Percentiles rank a stretch among this genome's conserved stretches.
Evolutionary conservation across 2,797 vertebrate genomes (phyloP).

Genomic region (Phoebastria nigripes): DNA sequence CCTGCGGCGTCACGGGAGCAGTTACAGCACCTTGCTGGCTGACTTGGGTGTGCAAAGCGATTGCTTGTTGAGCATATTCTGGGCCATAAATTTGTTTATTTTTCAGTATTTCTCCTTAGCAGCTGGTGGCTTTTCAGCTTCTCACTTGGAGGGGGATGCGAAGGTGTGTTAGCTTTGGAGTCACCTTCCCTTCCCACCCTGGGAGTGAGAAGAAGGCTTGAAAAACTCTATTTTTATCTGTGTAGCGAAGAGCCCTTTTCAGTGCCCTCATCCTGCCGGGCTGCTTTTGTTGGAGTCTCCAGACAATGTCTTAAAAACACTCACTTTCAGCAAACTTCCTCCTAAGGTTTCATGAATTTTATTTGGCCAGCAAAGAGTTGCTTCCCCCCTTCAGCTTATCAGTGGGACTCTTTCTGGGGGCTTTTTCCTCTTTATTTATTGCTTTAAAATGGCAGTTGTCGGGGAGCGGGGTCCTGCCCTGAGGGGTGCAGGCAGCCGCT

Average conservation of each 20-base stretch:
- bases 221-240: conserved; percentile 15
- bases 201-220: not conserved
- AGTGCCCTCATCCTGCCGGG: not conserved
- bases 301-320: not conserved
- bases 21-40: not conserved
- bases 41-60: accelerated
- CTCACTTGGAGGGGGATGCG: not conserved
- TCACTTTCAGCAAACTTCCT: conserved; percentile 6
- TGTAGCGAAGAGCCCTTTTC: not conserved
- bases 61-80: accelerated
- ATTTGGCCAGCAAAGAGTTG: not conserved
- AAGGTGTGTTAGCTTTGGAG: not conserved
- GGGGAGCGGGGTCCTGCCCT: not conserved
- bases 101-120: not conserved
- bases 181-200: not conserved
- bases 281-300: conserved; percentile 9
- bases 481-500: not conserved
- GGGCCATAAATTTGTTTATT: not conserved
- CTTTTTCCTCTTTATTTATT: not conserved
- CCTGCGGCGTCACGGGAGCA: not conserved
- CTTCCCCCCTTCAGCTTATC: not conserved
- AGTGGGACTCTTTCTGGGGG: not conserved
- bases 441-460: accelerated
- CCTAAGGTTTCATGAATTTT: not conserved
- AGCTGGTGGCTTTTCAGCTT: not conserved